Conservation (phyloP, 2,113 vertebrate genomes). For the Jaculus jaculus region DNA sequence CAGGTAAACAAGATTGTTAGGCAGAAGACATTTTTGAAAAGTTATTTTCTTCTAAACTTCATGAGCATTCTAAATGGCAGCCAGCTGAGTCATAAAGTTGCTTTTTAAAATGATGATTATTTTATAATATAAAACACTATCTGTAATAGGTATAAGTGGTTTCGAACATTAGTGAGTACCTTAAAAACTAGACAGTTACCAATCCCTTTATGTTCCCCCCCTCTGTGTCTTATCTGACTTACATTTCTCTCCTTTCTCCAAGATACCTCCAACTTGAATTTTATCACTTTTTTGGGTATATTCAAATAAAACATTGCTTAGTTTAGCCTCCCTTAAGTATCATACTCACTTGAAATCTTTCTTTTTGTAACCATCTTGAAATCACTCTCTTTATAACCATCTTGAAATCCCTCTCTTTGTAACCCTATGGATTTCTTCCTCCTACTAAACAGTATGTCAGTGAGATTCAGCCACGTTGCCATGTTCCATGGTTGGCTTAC, state of each 20-base stretch:
- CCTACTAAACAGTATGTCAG: not conserved
- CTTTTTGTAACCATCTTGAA: not conserved
- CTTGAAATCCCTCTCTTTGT: not conserved
- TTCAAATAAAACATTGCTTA: not conserved
- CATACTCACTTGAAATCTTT: not conserved
- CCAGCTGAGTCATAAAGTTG: slow-evolving; percentile 4
- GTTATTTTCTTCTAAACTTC: not conserved
- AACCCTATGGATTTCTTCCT: not conserved
- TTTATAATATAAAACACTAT: not conserved
- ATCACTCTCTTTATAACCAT: not conserved
- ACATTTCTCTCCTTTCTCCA: not conserved
- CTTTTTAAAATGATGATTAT: not conserved
- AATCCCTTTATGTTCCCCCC: not conserved
- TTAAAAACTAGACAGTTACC: not conserved
- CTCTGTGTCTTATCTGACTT: no score
- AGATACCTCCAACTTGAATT: not conserved
- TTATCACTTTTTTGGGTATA: not conserved
- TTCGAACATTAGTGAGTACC: not conserved
- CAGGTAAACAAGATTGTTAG: not conserved
- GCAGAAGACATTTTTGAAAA: slow-evolving; percentile 25
- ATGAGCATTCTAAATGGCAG: slow-evolving; percentile 14
- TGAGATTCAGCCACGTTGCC: not conserved
- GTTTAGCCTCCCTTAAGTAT: slow-evolving; percentile 1
- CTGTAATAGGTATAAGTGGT: not conserved
- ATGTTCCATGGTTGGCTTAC: not conserved